Percentiles rank a stretch among this genome's conserved stretches.
These are phyloP conservation scores for Desmodus rotundus DNA, from an alignment of 2,113 vertebrate genomes.

Conservation along the genomic window DNA sequence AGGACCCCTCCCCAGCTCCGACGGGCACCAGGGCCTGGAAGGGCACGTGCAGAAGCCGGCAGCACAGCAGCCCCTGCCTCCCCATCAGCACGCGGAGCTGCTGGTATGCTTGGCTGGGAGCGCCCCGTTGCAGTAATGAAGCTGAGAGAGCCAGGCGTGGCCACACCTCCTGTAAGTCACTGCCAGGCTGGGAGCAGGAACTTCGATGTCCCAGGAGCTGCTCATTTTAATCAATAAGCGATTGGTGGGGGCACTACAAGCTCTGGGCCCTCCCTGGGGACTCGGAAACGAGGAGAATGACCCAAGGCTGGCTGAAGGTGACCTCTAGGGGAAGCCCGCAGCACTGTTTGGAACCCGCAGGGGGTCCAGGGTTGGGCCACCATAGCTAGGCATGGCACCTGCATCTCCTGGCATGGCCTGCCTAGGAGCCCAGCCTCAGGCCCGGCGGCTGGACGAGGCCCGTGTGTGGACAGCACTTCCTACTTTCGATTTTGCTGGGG, in stretches of 20 bases:
- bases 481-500: neutral
- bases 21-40: neutral
- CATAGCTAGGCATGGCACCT: neutral
- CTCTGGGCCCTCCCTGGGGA: neutral
- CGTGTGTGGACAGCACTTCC: no score
- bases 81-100: neutral
- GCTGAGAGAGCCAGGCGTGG: neutral
- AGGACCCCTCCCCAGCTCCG: neutral
- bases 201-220: neutral
- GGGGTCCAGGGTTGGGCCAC: no score
- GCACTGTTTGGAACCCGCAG: accelerated
- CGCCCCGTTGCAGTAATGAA: accelerated
- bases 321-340: neutral
- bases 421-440: neutral
- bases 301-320: neutral
- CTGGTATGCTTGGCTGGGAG: neutral
- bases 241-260: neutral
- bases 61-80: neutral
- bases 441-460: neutral
- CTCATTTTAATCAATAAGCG: neutral
- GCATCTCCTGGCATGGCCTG: neutral
- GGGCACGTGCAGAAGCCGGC: neutral
- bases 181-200: neutral
- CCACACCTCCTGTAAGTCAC: neutral
- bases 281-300: neutral